Conservation (phyloP, 37 sponge, comb jelly and placozoan genomes). For the Tethya wilhelma region DNA sequence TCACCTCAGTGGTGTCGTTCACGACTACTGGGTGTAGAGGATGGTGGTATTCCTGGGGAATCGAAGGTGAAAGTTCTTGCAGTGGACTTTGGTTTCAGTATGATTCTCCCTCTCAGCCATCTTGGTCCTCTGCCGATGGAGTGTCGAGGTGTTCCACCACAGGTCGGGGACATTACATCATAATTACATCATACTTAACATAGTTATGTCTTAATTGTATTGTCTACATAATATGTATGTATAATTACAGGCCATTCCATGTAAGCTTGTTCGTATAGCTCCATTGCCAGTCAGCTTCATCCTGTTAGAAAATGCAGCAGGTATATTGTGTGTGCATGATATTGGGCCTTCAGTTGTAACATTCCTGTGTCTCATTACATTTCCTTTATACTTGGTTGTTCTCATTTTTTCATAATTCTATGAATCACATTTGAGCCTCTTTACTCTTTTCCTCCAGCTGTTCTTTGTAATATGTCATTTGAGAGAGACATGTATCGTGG, state of each 20-base stretch:
- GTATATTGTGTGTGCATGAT: too few species aligned
- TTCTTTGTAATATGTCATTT: constrained; percentile 54
- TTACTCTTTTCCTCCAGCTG: constrained; percentile 7
- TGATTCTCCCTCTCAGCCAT: constrained; percentile 4
- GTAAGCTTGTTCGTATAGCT: constrained; percentile 38
- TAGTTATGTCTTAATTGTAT: too few species aligned
- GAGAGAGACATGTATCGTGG: constrained; percentile 25
- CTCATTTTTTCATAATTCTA: not conserved
- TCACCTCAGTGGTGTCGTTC: constrained; percentile 34
- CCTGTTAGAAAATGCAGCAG: constrained; percentile 50
- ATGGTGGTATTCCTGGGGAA: not conserved
- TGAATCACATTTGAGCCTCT: too few species aligned
- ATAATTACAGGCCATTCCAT: constrained; percentile 57
- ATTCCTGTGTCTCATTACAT: not conserved
- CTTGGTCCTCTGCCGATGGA: constrained; percentile 16
- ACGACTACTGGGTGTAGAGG: constrained; percentile 8
- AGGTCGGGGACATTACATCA: too few species aligned
- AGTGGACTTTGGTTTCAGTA: constrained; percentile 52
- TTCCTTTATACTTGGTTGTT: not conserved
- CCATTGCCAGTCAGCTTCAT: constrained; percentile 16
- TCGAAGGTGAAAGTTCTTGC: constrained; percentile 5
- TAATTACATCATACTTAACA: too few species aligned
- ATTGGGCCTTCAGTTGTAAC: too few species aligned
- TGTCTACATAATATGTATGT: too few species aligned
- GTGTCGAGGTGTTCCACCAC: constrained; percentile 57